phyloP scores from a whole-genome alignment of 2,888 invertebrate genomes.

The Buathra laborator region DNA sequence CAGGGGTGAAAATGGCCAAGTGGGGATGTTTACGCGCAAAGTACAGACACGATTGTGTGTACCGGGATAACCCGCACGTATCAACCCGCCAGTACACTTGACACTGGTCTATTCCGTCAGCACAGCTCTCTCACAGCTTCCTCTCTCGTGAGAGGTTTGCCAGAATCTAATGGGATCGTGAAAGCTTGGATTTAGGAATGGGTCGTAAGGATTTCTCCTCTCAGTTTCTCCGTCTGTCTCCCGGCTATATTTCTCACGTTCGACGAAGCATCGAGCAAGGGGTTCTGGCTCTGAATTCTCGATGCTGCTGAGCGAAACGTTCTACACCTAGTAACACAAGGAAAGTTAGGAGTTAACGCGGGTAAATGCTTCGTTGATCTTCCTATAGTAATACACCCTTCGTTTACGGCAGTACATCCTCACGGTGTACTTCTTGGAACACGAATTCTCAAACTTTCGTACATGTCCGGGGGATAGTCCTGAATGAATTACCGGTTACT shows the following conservation, averaged over 20 bases:
- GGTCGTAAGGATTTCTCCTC: neutral
- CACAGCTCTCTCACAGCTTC: neutral
- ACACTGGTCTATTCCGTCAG: neutral
- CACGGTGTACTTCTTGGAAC: conserved; percentile 3
- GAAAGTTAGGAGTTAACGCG: conserved; percentile 6
- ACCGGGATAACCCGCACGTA: neutral
- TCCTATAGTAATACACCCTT: neutral
- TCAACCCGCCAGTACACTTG: neutral
- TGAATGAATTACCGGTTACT: conserved; percentile 13
- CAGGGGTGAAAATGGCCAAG: neutral
- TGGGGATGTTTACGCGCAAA: neutral
- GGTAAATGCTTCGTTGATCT: conserved; percentile 7
- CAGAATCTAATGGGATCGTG: conserved; percentile 7
- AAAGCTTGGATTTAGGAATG: conserved; percentile 1
- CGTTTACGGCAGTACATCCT: neutral
- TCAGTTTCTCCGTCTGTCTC: neutral
- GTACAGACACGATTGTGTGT: neutral
- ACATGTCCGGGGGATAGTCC: neutral
- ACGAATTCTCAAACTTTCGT: conserved; percentile 21
- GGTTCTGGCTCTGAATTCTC: neutral
- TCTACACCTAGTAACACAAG: neutral
- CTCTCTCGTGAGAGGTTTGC: neutral
- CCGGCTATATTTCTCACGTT: neutral
- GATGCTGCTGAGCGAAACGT: conserved; percentile 6
- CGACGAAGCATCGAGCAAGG: neutral